Evolutionary conservation across 2,113 vertebrate species (phyloP), one percentile per base, ranked within the genome.

Genomic region (Ramphastos sulfuratus): DNA sequence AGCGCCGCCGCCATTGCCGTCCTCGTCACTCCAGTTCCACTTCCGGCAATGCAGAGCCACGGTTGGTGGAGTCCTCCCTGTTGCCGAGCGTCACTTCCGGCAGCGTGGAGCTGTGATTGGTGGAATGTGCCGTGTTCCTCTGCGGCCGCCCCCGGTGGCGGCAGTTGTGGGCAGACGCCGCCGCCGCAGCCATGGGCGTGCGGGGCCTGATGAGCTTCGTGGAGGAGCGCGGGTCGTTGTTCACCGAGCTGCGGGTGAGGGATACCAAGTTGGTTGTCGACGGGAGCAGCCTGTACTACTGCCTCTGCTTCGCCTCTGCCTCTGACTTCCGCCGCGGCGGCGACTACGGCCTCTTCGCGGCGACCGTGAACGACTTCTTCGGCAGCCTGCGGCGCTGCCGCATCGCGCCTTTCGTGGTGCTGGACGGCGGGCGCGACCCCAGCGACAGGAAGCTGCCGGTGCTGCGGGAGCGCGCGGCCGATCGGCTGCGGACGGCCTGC

Each of bases 371-470:
- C 48, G 95, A 97, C 7, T 99, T 99, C 75, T 98, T 99, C 88
- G 95, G 97, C 75, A 97, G 96, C 2, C 89, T 99, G 79, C 95
- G 91, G 64, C 78, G 96, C 24, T 99, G 99, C 94, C 89, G 95
- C 48, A 98, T 99, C 56, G 91, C 97, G 30, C 98, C 99, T 0
- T 99, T 98, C 63, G 98, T 99, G 86, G 97, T 99, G 31, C 94
- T 99, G 92, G 99, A 99, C 96, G 99, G 99, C 87, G 98, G 98
- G 14, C 98, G 98, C 82, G 99, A 98, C 89, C 96, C 97, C 65
- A 98, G 97, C 6, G 97, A 99, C 93, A 99, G 98, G 93, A 99
- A 99, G 96, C 97, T 99, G 66, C 30, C 93, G 31, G 99, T 98
- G 3, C 77, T 99, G 85, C 97, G 97, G 65, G 92, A 98, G 33